Evolutionary conservation across 2,888 invertebrate species (phyloP).

Genomic region (Pegoplata infirma): DNA sequence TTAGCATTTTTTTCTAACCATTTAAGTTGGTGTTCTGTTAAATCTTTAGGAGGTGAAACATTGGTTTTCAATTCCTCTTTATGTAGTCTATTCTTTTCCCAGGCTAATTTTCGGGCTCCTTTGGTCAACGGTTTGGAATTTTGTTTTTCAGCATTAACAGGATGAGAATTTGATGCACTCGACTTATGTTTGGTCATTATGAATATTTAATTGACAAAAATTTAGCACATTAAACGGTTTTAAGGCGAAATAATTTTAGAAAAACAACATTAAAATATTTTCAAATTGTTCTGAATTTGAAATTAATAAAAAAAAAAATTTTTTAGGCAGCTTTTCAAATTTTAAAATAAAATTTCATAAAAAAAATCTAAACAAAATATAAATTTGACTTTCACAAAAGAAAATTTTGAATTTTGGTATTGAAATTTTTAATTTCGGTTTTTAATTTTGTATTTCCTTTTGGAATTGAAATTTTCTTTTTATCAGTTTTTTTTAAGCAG

Average conservation of each 20-base stretch:
- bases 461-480: too few species aligned
- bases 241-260: not conserved
- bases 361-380: not conserved
- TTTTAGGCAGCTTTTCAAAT: not conserved
- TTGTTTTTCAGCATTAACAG: constrained; percentile 12
- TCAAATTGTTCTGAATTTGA: not conserved
- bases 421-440: too few species aligned
- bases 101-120: constrained; percentile 10
- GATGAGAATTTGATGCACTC: not conserved
- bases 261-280: not conserved
- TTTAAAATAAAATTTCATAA: not conserved
- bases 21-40: constrained; percentile 37
- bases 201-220: not conserved
- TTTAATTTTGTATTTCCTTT: too few species aligned
- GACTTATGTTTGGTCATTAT: not conserved
- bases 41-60: constrained; percentile 16
- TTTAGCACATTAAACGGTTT: not conserved
- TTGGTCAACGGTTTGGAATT: not conserved
- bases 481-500: not conserved
- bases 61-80: not conserved
- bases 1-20: constrained; percentile 69
- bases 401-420: not conserved
- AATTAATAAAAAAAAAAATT: not conserved
- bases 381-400: not conserved
- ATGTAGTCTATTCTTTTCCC: constrained; percentile 21